phyloP scores from a whole-genome alignment of 2,113 vertebrate species.

The Brienomyrus brachyistius region DNA sequence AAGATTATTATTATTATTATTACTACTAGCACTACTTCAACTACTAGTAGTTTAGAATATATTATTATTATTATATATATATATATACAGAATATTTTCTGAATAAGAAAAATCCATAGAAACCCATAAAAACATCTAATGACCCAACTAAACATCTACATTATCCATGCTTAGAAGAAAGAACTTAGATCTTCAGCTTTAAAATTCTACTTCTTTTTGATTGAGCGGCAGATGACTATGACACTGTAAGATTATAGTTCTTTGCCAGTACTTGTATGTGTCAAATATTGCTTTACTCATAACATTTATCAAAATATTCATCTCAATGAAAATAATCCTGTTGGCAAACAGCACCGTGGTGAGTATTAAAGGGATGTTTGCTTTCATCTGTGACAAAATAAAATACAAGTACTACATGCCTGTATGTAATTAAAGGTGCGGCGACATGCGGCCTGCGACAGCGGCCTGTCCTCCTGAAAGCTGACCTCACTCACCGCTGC shows the following conservation, averaged over 20 bases:
- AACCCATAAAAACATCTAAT: neutral
- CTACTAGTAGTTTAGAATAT: no score
- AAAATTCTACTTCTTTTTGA: neutral
- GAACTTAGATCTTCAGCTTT: neutral
- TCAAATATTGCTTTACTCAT: neutral
- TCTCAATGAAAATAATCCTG: neutral
- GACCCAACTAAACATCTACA: neutral
- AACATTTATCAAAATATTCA: neutral
- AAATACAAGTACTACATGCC: neutral
- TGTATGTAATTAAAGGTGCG: neutral
- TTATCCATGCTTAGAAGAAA: neutral
- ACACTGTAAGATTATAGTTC: neutral
- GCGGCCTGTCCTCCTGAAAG: neutral
- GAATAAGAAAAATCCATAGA: neutral
- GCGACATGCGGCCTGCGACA: neutral
- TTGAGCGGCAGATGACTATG: neutral
- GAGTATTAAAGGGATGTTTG: neutral
- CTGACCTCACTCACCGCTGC: neutral
- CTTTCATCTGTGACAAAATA: neutral
- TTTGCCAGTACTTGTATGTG: neutral
- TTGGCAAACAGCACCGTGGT: neutral
- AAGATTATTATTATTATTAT: neutral
- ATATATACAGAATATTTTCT: neutral
- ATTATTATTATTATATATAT: no score
- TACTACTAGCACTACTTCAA: no score